A percentile compares a stretch with the other conserved stretches of the same genome.
Conservation (phyloP, 2,113 vertebrate species). For the Myrmecobius fasciatus region DNA sequence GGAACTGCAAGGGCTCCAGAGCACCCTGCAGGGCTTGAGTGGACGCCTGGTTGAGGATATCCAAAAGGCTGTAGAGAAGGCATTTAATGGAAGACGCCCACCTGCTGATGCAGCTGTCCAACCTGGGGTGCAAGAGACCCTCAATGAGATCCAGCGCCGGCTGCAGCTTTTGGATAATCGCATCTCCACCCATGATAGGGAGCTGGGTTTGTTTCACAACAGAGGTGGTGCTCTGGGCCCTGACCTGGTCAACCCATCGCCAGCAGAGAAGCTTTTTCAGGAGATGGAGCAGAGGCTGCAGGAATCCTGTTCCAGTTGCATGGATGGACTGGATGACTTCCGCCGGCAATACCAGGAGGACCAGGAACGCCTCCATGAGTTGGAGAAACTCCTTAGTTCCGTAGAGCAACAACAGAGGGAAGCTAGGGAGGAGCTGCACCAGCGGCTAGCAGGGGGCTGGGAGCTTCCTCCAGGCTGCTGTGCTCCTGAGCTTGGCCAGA, state of each 20-base stretch:
- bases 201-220: conserved; percentile 87
- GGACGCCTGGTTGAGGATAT: conserved; percentile 83
- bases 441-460: conserved; percentile 74
- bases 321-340: conserved; percentile 87
- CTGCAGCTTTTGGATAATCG: conserved; percentile 93
- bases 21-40: conserved; percentile 85
- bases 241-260: not conserved
- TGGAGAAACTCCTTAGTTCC: conserved; percentile 90
- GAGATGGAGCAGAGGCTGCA: conserved; percentile 89
- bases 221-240: conserved; percentile 5
- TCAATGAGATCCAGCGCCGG: conserved; percentile 90
- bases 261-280: conserved; percentile 84
- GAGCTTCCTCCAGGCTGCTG: conserved; percentile 82
- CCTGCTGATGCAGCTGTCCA: conserved; percentile 89
- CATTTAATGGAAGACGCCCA: conserved; percentile 83
- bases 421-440: conserved; percentile 81
- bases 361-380: conserved; percentile 85
- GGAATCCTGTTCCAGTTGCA: conserved; percentile 89
- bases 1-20: conserved; percentile 89
- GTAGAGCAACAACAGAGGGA: conserved; percentile 88
- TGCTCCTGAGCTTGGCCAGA: conserved; percentile 78
- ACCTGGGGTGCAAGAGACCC: conserved; percentile 91
- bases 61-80: conserved; percentile 70
- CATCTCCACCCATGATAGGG: conserved; percentile 89
- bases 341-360: conserved; percentile 88